Conservation (phyloP, 2,888 invertebrate species). For the Eristalinus aeneus region DNA sequence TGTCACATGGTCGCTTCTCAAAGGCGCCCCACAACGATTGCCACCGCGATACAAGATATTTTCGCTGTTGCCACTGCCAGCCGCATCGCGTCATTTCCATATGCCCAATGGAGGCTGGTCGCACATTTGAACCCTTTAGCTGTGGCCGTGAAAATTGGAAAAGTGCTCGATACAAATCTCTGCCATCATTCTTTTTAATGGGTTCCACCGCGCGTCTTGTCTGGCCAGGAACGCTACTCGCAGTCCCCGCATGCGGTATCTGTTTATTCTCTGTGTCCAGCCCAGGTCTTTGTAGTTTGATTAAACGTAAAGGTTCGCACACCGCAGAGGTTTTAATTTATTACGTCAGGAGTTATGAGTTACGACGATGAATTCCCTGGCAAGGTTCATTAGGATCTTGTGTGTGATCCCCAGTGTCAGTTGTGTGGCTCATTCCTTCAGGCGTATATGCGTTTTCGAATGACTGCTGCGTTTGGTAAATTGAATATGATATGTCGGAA, state of each 20-base stretch:
- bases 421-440: background rate
- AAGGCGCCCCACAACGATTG: slow-evolving; percentile 20
- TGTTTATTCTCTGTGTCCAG: background rate
- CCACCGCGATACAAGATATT: slow-evolving; percentile 22
- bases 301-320: slow-evolving; percentile 55
- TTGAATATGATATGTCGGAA: slow-evolving; percentile 50
- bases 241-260: background rate
- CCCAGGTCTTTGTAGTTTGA: slow-evolving; percentile 57
- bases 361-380: slow-evolving; percentile 53
- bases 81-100: slow-evolving; percentile 35
- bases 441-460: slow-evolving; percentile 5
- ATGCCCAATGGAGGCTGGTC: slow-evolving; percentile 17
- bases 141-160: slow-evolving; percentile 67
- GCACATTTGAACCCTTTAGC: slow-evolving; percentile 9
- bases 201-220: slow-evolving; percentile 15
- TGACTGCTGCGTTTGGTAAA: slow-evolving; percentile 44
- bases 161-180: slow-evolving; percentile 70
- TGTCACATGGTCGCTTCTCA: slow-evolving; percentile 55
- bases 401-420: slow-evolving; percentile 31
- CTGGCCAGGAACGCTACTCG: slow-evolving; percentile 5
- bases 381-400: slow-evolving; percentile 63
- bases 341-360: slow-evolving; percentile 64
- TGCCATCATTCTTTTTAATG: slow-evolving; percentile 70
- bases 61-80: background rate
- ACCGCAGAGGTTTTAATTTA: slow-evolving; percentile 62